Conservation (phyloP, 2,113 vertebrate genomes). For the Diphyllodes magnificus region DNA sequence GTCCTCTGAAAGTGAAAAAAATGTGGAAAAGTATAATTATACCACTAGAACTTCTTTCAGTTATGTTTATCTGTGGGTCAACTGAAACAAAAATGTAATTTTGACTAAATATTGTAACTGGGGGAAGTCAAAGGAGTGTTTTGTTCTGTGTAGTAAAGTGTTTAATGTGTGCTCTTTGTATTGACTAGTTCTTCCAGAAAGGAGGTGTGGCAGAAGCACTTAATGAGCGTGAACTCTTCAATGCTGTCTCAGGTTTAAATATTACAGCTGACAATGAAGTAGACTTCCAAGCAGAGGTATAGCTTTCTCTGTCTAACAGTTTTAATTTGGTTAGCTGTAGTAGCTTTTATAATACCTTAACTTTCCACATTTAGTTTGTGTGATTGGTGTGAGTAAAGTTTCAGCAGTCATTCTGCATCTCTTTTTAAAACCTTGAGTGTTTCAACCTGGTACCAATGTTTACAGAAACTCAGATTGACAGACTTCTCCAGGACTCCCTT, state of each 20-base stretch:
- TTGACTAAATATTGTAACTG: not conserved
- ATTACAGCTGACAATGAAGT: conserved; percentile 86
- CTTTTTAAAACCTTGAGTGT: not conserved
- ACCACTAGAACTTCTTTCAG: not conserved
- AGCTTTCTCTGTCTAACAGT: not conserved
- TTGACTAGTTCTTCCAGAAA: conserved; percentile 90
- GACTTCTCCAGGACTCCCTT: not conserved
- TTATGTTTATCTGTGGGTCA: not conserved
- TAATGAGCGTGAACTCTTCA: conserved; percentile 87
- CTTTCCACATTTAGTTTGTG: not conserved
- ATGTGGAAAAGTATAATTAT: not conserved
- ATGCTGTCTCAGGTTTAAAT: conserved; percentile 84
- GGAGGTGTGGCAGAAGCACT: conserved; percentile 84
- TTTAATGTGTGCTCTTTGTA: not conserved
- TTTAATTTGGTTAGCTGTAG: not conserved
- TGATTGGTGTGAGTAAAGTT: not conserved
- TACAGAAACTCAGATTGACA: not conserved
- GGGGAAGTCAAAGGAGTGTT: not conserved
- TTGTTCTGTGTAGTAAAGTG: not conserved
- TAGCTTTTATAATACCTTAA: not conserved
- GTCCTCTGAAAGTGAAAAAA: not conserved
- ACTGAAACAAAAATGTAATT: not conserved
- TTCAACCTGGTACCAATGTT: not conserved
- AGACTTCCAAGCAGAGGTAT: conserved; percentile 88
- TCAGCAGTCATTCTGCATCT: not conserved